Evolutionary conservation across 2,797 vertebrate species (phyloP).

Genomic region (Erpetoichthys calabaricus): DNA sequence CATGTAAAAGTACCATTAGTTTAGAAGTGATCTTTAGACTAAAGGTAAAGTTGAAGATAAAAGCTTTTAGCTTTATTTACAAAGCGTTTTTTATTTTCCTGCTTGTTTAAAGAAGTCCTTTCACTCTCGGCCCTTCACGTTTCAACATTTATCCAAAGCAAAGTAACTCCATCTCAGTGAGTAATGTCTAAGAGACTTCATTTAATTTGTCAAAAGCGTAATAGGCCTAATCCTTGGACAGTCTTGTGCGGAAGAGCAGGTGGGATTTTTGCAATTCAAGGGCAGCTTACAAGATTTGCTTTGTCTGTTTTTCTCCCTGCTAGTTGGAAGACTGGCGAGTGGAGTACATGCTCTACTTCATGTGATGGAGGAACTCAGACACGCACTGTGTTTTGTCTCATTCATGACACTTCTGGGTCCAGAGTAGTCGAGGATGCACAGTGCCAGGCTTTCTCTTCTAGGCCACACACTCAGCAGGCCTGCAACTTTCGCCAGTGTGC

Average conservation of each 20-base stretch:
- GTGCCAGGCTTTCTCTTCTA: conserved; percentile 53
- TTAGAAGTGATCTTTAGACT: too few species aligned
- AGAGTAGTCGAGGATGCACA: conserved; percentile 51
- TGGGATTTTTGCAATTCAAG: background rate
- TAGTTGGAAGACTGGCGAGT: conserved; percentile 77
- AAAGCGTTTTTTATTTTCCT: too few species aligned
- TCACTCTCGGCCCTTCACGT: too few species aligned
- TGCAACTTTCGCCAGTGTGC: conserved; percentile 69
- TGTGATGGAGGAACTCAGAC: conserved; percentile 77
- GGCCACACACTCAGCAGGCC: conserved; percentile 55
- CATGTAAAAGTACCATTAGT: too few species aligned
- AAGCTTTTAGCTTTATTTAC: too few species aligned
- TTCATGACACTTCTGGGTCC: conserved; percentile 43
- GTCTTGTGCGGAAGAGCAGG: background rate
- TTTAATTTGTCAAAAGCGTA: too few species aligned
- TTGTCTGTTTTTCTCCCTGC: background rate
- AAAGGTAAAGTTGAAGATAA: too few species aligned
- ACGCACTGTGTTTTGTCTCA: conserved; percentile 68
- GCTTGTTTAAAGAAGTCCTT: too few species aligned
- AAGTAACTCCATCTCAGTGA: too few species aligned
- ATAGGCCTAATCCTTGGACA: too few species aligned
- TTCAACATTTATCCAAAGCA: too few species aligned
- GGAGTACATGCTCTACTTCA: conserved; percentile 68
- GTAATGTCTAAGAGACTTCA: too few species aligned
- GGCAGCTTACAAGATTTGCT: background rate